These are phyloP conservation scores for Alectoris magna DNA, from an alignment of 2,797 vertebrate genomes.

Conservation along the genomic window DNA sequence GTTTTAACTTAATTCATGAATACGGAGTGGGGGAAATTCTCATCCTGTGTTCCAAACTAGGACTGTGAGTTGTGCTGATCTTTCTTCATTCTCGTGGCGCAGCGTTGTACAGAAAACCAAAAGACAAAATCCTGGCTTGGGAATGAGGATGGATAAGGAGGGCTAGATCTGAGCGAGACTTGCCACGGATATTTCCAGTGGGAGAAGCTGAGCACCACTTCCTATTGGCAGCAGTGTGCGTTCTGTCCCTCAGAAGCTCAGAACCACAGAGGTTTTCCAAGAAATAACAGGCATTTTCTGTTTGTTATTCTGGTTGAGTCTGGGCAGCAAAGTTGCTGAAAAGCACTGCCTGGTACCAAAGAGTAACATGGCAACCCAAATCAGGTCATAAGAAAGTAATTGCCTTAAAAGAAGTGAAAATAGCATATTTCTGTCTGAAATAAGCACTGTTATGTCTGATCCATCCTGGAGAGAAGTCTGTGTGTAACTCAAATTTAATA, in stretches of 20 bases:
- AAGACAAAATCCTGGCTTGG: neutral
- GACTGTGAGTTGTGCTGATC: neutral
- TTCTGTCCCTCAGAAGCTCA: neutral
- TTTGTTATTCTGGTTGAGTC: neutral
- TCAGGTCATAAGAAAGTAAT: slow-evolving; percentile 14
- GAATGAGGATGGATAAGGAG: neutral
- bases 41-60: neutral
- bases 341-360: neutral
- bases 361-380: slow-evolving; percentile 1
- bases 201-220: neutral
- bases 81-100: neutral
- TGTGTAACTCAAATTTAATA: neutral
- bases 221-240: neutral
- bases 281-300: neutral
- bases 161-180: neutral
- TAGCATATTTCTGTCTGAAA: neutral
- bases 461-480: neutral
- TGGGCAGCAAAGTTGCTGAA: slow-evolving; percentile 7
- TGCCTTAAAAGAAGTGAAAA: slow-evolving; percentile 11
- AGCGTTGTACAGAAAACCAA: neutral
- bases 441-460: neutral
- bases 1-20: neutral
- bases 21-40: neutral
- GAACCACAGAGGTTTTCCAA: neutral
- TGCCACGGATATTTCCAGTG: neutral